Base-by-base conservation (phyloP, 2,113 vertebrate species). In the Rhineura floridana region DNA sequence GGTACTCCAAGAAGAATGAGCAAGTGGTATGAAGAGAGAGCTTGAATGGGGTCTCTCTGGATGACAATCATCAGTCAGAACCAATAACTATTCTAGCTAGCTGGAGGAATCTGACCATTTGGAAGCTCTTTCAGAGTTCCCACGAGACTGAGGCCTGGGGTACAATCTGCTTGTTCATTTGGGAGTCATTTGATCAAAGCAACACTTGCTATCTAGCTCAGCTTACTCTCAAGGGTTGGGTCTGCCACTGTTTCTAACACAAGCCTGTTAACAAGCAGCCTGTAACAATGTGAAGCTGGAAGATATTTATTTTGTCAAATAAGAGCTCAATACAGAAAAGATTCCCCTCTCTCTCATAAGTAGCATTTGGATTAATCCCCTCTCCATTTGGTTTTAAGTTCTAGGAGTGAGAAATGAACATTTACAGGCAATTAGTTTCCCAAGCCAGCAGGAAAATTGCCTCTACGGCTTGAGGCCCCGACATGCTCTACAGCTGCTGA, bases 341-440 rank as follows among this genome's bases (percentile, higher is more conserved):
- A 85, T 79, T 92, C 83, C 89, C 89, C 79, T 90, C 87, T 91
- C 92, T 94, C 94, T 92, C 94, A 89, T 94, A 91, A 92, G 91
- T 86, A 81, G 84, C 79, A 90, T 90, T 91, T 94, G 94, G 91
- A 93, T 95, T 92, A 85, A 85, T 95, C 95, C 92, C 83, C 93
- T 94, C 93, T 95, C 88, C 86, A 90, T 94, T 88, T 88, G 91
- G 84, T 93, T 93, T 95, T 87, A 91, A 76, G 28, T 91, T 89
- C 89, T 89, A 46, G 19, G 85, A 92, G 80, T 93, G 83, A 91
- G 87, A 85, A 92, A 90, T 88, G 92, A 95, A 89, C 94, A 90
- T 90, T 80, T 92, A 96, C 91, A 95, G 92, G 92, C 93, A 93
- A 94, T 95, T 94, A 94, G 94, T 89, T 95, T 88, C 91, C 91